phyloP scores from a whole-genome alignment of 2,113 vertebrate species.

The Rhegmatorhina hoffmannsi region DNA sequence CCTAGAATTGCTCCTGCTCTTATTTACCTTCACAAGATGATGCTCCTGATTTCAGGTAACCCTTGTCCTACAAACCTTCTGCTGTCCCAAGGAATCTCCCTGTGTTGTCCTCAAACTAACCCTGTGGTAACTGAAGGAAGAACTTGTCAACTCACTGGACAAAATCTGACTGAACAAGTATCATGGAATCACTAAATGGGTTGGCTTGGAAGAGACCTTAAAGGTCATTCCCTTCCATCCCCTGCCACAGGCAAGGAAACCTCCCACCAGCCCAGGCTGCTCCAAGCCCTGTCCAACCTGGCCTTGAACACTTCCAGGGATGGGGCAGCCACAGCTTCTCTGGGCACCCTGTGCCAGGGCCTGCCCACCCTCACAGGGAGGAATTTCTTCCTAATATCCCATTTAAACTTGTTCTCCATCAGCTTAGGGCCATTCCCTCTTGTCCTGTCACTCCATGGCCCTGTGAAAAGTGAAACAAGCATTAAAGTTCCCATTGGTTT shows the following conservation, averaged over 20 bases:
- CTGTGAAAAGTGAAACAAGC: neutral
- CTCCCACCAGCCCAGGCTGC: neutral
- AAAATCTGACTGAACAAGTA: neutral
- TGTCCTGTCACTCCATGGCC: neutral
- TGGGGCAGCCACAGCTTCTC: neutral
- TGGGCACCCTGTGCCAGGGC: neutral
- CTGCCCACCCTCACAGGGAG: neutral
- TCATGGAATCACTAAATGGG: neutral
- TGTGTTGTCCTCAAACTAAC: neutral
- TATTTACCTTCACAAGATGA: neutral
- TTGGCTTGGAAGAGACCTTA: neutral
- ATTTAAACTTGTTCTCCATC: neutral
- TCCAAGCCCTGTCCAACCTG: neutral
- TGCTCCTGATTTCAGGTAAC: neutral
- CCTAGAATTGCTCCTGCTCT: neutral
- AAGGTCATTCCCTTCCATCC: neutral
- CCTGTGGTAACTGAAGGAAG: neutral
- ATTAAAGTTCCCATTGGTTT: neutral
- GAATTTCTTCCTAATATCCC: neutral
- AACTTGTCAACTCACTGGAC: neutral
- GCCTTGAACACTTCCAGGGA: neutral
- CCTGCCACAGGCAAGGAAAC: neutral
- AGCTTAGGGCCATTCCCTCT: neutral
- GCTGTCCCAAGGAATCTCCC: neutral
- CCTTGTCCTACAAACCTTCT: neutral